A percentile compares a stretch with the other conserved stretches of the same genome.
Evolutionary conservation across 1,140 invertebrate species (phyloP).

Genomic region (Euura lappo): DNA sequence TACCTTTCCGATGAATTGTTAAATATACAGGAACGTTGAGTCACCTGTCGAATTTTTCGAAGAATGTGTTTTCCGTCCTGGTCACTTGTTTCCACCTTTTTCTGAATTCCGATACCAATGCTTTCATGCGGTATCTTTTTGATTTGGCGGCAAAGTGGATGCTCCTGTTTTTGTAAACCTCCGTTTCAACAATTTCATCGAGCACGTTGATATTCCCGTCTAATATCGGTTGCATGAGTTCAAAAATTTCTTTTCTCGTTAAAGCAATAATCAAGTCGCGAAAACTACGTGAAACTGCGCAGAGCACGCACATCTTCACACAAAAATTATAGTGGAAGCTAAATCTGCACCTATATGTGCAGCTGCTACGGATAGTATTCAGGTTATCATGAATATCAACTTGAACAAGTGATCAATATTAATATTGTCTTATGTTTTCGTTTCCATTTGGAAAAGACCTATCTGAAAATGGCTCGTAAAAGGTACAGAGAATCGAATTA

Average conservation of each 20-base stretch:
- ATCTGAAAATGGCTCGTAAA: no score
- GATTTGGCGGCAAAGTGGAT: background rate
- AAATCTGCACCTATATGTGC: background rate
- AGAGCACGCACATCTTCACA: background rate
- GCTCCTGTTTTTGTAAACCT: background rate
- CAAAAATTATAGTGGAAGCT: background rate
- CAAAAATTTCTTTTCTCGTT: background rate
- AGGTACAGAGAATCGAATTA: no score
- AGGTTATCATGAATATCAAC: no score
- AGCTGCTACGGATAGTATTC: no score
- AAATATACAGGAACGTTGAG: background rate
- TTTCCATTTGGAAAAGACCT: no score
- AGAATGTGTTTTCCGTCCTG: background rate
- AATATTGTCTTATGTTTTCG: no score
- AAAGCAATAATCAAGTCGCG: background rate
- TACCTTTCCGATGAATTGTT: no score
- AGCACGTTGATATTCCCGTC: background rate
- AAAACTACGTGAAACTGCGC: background rate
- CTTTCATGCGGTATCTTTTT: no score
- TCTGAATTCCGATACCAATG: no score
- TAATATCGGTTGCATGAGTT: background rate
- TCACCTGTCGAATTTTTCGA: background rate
- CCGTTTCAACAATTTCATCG: background rate
- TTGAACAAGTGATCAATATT: no score
- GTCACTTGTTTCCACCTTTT: background rate